These are phyloP conservation scores for Ondatra zibethicus DNA, from an alignment of 2,113 vertebrate genomes.

Conservation along the genomic window DNA sequence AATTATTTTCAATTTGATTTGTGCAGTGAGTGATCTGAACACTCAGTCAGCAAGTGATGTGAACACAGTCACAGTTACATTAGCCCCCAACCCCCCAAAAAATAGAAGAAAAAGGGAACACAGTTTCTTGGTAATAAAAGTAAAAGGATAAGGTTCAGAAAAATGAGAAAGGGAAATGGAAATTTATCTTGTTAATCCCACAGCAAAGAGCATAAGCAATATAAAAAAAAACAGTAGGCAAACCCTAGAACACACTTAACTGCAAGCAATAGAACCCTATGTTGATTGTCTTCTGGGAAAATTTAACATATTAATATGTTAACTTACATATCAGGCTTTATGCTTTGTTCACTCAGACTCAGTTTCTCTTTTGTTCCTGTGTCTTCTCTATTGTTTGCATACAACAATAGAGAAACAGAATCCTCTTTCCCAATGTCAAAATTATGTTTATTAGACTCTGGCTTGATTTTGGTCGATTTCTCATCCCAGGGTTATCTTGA, in stretches of 20 bases:
- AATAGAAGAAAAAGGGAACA: background rate
- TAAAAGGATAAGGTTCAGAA: background rate
- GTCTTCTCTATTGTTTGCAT: background rate
- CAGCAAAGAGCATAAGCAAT: background rate
- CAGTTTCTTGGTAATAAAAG: background rate
- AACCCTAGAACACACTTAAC: background rate
- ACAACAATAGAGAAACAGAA: background rate
- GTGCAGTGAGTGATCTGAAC: conserved; percentile 19
- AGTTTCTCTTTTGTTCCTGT: background rate
- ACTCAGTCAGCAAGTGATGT: background rate
- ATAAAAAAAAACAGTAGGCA: background rate
- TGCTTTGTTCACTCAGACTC: background rate
- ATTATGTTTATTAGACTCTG: background rate
- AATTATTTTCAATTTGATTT: conserved; percentile 20
- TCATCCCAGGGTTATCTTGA: background rate
- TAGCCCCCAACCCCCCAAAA: background rate
- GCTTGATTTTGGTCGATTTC: background rate
- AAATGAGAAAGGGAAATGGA: background rate
- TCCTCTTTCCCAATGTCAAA: background rate
- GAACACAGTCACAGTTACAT: background rate
- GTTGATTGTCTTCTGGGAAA: background rate
- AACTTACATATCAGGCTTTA: background rate
- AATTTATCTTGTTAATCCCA: background rate
- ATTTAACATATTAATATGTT: background rate
- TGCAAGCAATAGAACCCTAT: background rate